These are phyloP conservation scores for Mythimna vitellina DNA, from an alignment of 2,888 invertebrate genomes.

Conservation along the genomic window DNA sequence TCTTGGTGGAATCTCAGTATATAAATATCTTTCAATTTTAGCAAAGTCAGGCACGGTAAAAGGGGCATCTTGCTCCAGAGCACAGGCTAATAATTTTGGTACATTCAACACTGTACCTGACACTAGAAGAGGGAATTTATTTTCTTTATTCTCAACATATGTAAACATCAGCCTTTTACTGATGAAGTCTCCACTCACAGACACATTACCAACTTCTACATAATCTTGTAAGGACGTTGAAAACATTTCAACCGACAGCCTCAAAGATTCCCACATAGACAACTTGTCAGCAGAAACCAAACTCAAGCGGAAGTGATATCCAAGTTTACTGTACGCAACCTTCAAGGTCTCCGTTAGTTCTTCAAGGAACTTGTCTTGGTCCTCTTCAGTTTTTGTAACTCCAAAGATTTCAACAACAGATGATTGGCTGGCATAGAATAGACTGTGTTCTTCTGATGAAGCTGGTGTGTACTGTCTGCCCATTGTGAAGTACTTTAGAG, in stretches of 20 bases:
- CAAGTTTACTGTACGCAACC: conserved; percentile 92
- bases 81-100: conserved; percentile 93
- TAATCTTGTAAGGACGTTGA: conserved; percentile 92
- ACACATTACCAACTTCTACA: conserved; percentile 94
- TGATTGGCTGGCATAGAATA: conserved; percentile 93
- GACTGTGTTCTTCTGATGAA: conserved; percentile 80
- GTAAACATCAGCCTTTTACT: conserved; percentile 94
- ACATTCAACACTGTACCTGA: conserved; percentile 94
- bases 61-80: conserved; percentile 91
- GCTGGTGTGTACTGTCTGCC: conserved; percentile 93
- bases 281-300: conserved; percentile 92
- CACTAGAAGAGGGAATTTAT: conserved; percentile 92
- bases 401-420: conserved; percentile 93
- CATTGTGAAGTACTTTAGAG: conserved; percentile 92
- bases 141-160: conserved; percentile 90
- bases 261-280: conserved; percentile 92
- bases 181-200: conserved; percentile 93
- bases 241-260: conserved; percentile 94
- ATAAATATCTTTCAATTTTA: conserved; percentile 62
- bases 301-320: conserved; percentile 92
- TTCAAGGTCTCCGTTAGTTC: conserved; percentile 87
- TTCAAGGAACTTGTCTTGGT: conserved; percentile 90
- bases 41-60: conserved; percentile 80
- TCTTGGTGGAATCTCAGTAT: conserved; percentile 32
- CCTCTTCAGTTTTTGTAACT: conserved; percentile 85